These are phyloP conservation scores for Eupeodes corollae DNA, from an alignment of 1,140 invertebrate genomes.

Conservation along the genomic window DNA sequence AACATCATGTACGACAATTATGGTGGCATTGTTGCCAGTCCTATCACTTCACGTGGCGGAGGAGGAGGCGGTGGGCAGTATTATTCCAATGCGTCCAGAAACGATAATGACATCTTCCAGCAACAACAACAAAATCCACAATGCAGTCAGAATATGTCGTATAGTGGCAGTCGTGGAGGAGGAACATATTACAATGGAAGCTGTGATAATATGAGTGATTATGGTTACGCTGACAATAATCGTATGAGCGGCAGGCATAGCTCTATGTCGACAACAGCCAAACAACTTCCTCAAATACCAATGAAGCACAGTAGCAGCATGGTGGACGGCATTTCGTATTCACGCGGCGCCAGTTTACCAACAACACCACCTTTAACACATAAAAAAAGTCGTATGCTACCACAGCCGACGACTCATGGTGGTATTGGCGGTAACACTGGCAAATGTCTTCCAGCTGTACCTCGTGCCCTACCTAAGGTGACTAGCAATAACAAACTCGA, in stretches of 20 bases:
- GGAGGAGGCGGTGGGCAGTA: background rate
- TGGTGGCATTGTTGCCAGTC: background rate
- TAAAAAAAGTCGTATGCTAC: conserved; percentile 26
- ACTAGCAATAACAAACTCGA: no score
- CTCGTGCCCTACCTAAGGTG: conserved; percentile 8
- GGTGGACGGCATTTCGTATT: conserved; percentile 18
- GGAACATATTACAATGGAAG: background rate
- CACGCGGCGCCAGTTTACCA: conserved; percentile 16
- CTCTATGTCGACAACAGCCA: conserved; percentile 7
- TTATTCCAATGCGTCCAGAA: background rate
- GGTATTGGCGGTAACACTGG: conserved; percentile 31
- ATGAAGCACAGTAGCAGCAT: conserved; percentile 13
- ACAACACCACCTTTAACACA: conserved; percentile 22
- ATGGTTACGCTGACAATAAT: conserved; percentile 28
- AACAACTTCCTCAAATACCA: conserved; percentile 16
- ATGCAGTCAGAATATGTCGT: conserved; percentile 9
- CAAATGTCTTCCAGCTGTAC: conserved; percentile 26
- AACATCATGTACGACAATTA: conserved; percentile 5
- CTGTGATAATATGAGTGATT: conserved; percentile 1
- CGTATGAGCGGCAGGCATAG: conserved; percentile 50
- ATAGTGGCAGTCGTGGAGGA: background rate
- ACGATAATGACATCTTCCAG: conserved; percentile 4
- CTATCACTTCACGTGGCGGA: conserved; percentile 1
- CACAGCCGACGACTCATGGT: conserved; percentile 19
- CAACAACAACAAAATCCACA: conserved; percentile 5